Base-by-base conservation (phyloP, 2,113 vertebrate genomes). In the Gila orcuttii region DNA sequence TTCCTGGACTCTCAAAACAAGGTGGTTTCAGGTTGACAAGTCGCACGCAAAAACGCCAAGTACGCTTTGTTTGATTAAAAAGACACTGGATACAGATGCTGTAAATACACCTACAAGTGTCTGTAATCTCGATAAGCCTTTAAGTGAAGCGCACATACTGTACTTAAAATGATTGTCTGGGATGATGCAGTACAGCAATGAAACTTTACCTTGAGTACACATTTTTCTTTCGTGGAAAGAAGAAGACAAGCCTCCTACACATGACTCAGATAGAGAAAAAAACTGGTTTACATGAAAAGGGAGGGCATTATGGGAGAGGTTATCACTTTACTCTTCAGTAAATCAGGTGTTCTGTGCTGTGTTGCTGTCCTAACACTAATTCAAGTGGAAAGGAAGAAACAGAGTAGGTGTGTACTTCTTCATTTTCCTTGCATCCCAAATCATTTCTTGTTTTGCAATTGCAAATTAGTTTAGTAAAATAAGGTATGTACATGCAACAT, bases 1-100 rank as follows among this genome's bases (percentile, higher is more conserved):
- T 85, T 69, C 17, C 75, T 71, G 47, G 28, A 80, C 80, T 73
- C 25, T 50, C 25, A 89, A 82, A 86, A 77, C 68, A 79, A 8
- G 2, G 12, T n/a, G 82, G 50, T 75, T 71, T 50, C 82, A 71
- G 74, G 82, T 86, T 79, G 74, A 79, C 78, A 75, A 77, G 13
- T 31, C 4, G 0, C n/a, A 19, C 3, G 28, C 33, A 55, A 39
- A 78, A 25, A 79, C 13, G 1, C 1, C 28, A 77, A 77, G 17
- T 31, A 28, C 1, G 52, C 19, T 33, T 19, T 57, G 28, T 59
- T 59, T 78, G 50, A 78, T 59, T 78, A 78, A 78, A 33, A 57
- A 52, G 36, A 71, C 68, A 71, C 3, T 71, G n/a, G 47, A 77
- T 21, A 31, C 75, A 55, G 47, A 77, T 77, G 28, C 25, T 77